Percentiles rank a stretch among this genome's conserved stretches.
Evolutionary conservation across 1,140 invertebrate genomes (phyloP).

Genomic region (Pachypsylla venusta): DNA sequence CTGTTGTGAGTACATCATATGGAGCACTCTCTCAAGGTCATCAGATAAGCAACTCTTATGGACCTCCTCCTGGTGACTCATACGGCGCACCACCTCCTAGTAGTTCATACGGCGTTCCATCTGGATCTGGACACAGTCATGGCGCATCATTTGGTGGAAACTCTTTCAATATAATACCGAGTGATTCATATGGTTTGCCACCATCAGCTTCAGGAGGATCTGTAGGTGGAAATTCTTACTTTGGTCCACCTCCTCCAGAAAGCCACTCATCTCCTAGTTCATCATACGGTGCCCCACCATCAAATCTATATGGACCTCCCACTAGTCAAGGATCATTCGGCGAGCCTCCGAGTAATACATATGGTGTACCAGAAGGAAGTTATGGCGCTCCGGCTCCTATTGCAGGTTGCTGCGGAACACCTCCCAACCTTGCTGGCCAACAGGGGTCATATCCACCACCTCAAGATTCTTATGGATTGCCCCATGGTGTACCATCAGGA

Average conservation of each 20-base stretch:
- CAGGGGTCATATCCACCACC: constrained; percentile 10
- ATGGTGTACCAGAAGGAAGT: constrained; percentile 20
- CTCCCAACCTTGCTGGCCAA: constrained; percentile 18
- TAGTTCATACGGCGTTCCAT: constrained; percentile 10
- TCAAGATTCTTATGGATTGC: constrained; percentile 17
- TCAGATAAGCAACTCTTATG: constrained; percentile 16
- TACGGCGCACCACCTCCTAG: constrained; percentile 15
- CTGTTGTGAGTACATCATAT: constrained; percentile 9
- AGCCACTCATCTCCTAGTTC: neutral
- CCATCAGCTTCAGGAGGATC: constrained; percentile 13
- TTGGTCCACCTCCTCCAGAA: neutral
- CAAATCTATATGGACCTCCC: constrained; percentile 9
- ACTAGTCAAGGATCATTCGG: constrained; percentile 6
- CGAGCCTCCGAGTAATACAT: constrained; percentile 18
- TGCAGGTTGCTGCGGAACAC: constrained; percentile 23
- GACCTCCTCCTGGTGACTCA: constrained; percentile 12
- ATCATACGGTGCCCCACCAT: constrained; percentile 10
- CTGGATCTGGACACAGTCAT: constrained; percentile 1
- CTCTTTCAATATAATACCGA: neutral
- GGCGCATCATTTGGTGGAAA: neutral
- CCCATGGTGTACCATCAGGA: constrained; percentile 24
- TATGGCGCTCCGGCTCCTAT: constrained; percentile 22
- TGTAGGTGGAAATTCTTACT: neutral
- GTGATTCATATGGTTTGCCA: constrained; percentile 13
- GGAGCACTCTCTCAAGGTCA: constrained; percentile 12